Conservation (phyloP, 2,797 vertebrate species). For the Acrossocheilus wenchowensis region DNA sequence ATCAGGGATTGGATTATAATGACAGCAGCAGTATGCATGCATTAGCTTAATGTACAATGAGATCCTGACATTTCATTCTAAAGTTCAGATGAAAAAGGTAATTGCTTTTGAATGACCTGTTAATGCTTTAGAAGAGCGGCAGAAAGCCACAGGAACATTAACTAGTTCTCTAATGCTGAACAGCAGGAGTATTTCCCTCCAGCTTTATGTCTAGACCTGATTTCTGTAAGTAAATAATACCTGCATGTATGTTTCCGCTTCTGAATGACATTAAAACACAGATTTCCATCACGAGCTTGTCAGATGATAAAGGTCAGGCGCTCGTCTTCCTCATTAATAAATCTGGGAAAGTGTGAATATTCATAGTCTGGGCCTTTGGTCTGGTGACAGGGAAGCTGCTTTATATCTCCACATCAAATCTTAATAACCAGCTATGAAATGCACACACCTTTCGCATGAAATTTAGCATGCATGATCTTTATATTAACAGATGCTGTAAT, state of each 20-base stretch:
- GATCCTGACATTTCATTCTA: slow-evolving; percentile 59
- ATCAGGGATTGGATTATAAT: slow-evolving; percentile 23
- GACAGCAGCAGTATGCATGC: not conserved
- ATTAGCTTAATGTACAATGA: slow-evolving; percentile 40
- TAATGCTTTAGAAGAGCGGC: slow-evolving; percentile 36
- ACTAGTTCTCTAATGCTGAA: slow-evolving; percentile 6
- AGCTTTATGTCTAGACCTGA: not conserved
- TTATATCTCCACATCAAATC: slow-evolving; percentile 48
- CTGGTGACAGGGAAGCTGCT: slow-evolving; percentile 15
- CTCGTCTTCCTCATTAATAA: slow-evolving; percentile 32
- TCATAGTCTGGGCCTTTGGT: slow-evolving; percentile 23
- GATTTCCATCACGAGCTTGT: not conserved
- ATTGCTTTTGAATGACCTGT: slow-evolving; percentile 51
- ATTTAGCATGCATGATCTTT: slow-evolving; percentile 54
- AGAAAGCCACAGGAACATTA: slow-evolving; percentile 31
- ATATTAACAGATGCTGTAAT: slow-evolving; percentile 41
- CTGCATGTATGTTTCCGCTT: not conserved
- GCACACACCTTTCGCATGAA: slow-evolving; percentile 36
- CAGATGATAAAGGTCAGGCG: slow-evolving; percentile 14
- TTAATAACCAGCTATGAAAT: slow-evolving; percentile 45
- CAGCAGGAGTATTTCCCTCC: slow-evolving; percentile 18
- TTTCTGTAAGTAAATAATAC: not conserved
- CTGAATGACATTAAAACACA: slow-evolving; percentile 7
- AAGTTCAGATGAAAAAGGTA: slow-evolving; percentile 50
- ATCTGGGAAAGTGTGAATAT: not conserved